These are phyloP conservation scores for Zoanthus gigantus DNA, from an alignment of 92 coral and sea anemone genomes.

Conservation along the genomic window DNA sequence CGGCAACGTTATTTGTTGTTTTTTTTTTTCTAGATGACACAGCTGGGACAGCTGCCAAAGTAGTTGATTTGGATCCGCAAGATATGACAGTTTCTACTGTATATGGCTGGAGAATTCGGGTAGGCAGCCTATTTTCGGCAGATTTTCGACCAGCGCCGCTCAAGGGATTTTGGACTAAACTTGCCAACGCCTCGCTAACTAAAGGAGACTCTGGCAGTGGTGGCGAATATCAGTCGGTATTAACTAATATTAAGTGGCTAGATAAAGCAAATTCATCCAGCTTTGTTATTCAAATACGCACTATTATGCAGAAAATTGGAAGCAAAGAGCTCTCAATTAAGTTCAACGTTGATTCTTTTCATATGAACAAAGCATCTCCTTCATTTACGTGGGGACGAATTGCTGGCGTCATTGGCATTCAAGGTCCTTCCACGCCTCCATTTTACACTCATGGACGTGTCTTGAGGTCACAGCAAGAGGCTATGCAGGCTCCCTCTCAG, in stretches of 20 bases:
- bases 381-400: conserved; percentile 70
- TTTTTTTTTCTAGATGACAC: conserved; percentile 30
- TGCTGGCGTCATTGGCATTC: conserved; percentile 73
- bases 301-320: conserved; percentile 53
- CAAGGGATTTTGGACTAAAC: conserved; percentile 64
- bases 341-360: conserved; percentile 70
- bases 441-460: conserved; percentile 68
- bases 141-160: conserved; percentile 74
- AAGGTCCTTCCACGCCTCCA: conserved; percentile 67
- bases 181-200: neutral
- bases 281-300: conserved; percentile 49
- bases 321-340: conserved; percentile 70
- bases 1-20: no score
- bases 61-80: conserved; percentile 78
- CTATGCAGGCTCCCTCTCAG: conserved; percentile 53
- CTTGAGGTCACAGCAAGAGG: conserved; percentile 29
- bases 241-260: conserved; percentile 68
- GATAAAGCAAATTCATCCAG: conserved; percentile 27
- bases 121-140: conserved; percentile 71
- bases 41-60: conserved; percentile 59
- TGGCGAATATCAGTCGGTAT: conserved; percentile 72
- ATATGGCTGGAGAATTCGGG: conserved; percentile 80
- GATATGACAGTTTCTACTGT: conserved; percentile 63
- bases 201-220: conserved; percentile 31
- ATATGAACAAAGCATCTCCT: neutral